A percentile compares a stretch with the other conserved stretches of the same genome.
Evolutionary conservation across 2,113 vertebrate species (phyloP).

Genomic region (Ameiurus melas): DNA sequence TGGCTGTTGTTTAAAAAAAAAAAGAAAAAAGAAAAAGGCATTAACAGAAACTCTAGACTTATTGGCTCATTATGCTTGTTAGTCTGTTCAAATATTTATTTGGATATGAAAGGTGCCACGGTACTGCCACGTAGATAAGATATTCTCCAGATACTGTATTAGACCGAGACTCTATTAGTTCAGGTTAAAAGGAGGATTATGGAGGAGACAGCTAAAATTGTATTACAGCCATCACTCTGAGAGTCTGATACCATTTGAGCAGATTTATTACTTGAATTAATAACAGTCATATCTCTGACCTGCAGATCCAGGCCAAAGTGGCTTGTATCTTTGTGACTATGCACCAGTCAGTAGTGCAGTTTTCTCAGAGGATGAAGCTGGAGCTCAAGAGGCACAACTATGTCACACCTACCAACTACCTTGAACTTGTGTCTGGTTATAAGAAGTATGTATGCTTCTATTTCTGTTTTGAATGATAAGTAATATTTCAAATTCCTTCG

Average conservation of each 20-base stretch:
- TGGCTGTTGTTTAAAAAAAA: neutral
- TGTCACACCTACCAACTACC: constrained; percentile 88
- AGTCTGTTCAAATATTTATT: neutral
- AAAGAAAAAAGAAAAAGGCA: neutral
- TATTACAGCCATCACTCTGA: neutral
- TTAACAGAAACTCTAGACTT: neutral
- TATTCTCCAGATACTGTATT: neutral
- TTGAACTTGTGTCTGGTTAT: constrained; percentile 89
- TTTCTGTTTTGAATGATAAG: neutral
- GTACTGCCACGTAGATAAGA: neutral
- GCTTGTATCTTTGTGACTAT: constrained; percentile 83
- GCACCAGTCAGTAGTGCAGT: constrained; percentile 81
- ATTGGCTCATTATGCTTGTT: neutral
- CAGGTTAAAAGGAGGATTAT: neutral
- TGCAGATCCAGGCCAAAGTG: constrained; percentile 81
- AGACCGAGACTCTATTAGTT: neutral
- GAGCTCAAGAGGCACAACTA: constrained; percentile 84
- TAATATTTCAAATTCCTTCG: neutral
- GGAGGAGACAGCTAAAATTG: neutral
- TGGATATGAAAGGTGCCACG: neutral
- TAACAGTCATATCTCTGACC: neutral
- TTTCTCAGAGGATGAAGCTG: constrained; percentile 81
- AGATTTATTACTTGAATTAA: neutral
- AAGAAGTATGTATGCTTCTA: constrained; percentile 75
- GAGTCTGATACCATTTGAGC: neutral